Base-by-base conservation (phyloP, 2,113 vertebrate species). In the Petroica traversi region DNA sequence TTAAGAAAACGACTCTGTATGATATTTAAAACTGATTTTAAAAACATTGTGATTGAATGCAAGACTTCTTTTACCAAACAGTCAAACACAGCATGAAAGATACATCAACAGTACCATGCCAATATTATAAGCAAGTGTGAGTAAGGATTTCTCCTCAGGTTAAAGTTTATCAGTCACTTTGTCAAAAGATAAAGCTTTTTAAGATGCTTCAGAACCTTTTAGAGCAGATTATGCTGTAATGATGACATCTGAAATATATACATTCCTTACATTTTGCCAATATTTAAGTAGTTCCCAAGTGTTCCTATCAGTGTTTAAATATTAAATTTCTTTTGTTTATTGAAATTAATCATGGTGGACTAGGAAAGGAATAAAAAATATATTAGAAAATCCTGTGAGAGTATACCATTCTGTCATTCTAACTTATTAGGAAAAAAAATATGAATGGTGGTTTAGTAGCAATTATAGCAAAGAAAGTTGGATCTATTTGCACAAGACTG, bases 41-140 rank as follows among this genome's bases (percentile, higher is more conserved):
- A 55, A 61, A 45, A 71, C 52, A 5, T 19, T 48, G 19, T 52
- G 34, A n/a, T 7, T 57, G 11, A 85, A 41, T 45, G 11, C 12
- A 41, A 78, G 17, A 36, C 12, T 57, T n/a, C 5, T 88, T 84
- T 69, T 61, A 57, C 12, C 11, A 23, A 88, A 36, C 9, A 57
- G 25, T 40, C 20, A 45, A 91, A 55, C 6, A 57, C 61, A 20
- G 12, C 38, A 61, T 25, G 23, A 59, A 68, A 85, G 14, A n/a
- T 23, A 29, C 2, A 61, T 38, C 33, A 75, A 28, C 4, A 31
- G 17, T 24, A 88, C 0, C 0, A 45, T 14, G 55, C 5, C 15
- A 36, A 19, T 51, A 82, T 48, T n/a, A 33, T 9, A 14, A 68
- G 28, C 28, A 82, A 55, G 19, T 16, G 74, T 22, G 9, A 71